Evolutionary conservation across 2,888 invertebrate genomes (phyloP), one percentile per base, ranked within the genome.

Genomic region (Standfussiana lucernea): DNA sequence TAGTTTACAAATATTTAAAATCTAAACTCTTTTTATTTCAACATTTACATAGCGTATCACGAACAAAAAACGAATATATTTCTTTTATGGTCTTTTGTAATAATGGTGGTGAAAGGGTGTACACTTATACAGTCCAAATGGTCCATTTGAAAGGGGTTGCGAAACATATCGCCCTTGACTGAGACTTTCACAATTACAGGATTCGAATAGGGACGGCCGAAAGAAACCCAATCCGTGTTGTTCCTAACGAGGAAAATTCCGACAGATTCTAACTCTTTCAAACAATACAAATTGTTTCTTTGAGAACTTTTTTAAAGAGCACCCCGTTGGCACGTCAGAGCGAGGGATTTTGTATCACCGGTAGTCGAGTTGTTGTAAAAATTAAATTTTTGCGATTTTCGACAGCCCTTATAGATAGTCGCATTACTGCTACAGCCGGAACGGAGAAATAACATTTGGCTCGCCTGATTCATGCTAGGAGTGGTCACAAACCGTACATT

Each of bases 401-500:
- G 72, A 59, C 86, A 75, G 15, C 83, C 83, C 83, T 85, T 85
- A 10, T 59, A 82, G 37, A 82, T 77, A 68, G 78, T 72, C 37
- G 70, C 37, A 75, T 80, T 80, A 84, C 72, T 86, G 82, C 84
- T 83, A 79, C 84, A 82, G 77, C 75, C 84, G 84, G 79, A 79
- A 81, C 75, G 66, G 70, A 71, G 80, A 79, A 83, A 85, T 87
- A 89, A 81, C 83, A 88, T 89, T 91, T 89, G 89, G 86, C 87
- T 87, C 82, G 73, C 77, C 85, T 87, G 88, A 89, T 84, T 86
- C 89, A 88, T 88, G 77, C 76, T 79, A 84, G 78, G 85, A 85
- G 84, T 86, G 83, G 83, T 81, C 82, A 82, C 86, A 79, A 71
- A 77, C 66, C 87, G 86, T 80, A 80, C 68, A 79, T 66, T 76